phyloP scores from a whole-genome alignment of 2,113 vertebrate genomes.

The Cyprinodon brontotheroides region DNA sequence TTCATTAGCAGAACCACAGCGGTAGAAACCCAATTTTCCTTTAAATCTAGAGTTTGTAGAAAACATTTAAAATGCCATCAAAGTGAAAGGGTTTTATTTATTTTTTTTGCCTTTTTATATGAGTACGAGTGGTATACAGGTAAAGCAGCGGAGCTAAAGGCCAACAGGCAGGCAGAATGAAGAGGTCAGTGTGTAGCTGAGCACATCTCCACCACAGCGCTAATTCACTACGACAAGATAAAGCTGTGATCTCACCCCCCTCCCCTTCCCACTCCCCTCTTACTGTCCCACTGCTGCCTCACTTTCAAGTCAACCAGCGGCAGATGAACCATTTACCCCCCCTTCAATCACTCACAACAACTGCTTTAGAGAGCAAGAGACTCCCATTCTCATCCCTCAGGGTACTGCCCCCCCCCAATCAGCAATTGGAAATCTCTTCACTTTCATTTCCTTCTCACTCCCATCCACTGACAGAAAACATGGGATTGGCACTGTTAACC shows the following conservation, averaged over 20 bases:
- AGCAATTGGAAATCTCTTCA: constrained; percentile 83
- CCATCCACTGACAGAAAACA: constrained; percentile 79
- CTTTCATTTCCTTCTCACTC: constrained; percentile 27
- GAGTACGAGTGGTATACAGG: constrained; percentile 35
- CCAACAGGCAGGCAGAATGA: constrained; percentile 84
- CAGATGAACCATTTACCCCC: constrained; percentile 86
- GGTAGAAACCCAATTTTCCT: constrained; percentile 3
- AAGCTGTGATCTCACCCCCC: constrained; percentile 90
- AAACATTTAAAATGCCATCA: not conserved
- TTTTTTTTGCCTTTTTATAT: not conserved
- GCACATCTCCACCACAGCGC: constrained; percentile 78
- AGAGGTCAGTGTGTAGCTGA: constrained; percentile 91
- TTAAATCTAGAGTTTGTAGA: not conserved
- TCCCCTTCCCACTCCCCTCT: not conserved
- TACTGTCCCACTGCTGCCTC: constrained; percentile 36
- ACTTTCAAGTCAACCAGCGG: constrained; percentile 75
- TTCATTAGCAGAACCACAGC: constrained; percentile 47
- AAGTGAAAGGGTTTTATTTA: too few species aligned
- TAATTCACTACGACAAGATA: constrained; percentile 99
- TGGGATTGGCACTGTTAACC: constrained; percentile 70
- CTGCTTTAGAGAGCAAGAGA: constrained; percentile 83
- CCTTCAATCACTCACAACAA: constrained; percentile 89
- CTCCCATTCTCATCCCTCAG: constrained; percentile 17
- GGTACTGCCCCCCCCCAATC: constrained; percentile 49
- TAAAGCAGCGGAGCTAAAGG: constrained; percentile 30